phyloP scores from a whole-genome alignment of 2,797 vertebrate species.

The Emydoidea blandingii region DNA sequence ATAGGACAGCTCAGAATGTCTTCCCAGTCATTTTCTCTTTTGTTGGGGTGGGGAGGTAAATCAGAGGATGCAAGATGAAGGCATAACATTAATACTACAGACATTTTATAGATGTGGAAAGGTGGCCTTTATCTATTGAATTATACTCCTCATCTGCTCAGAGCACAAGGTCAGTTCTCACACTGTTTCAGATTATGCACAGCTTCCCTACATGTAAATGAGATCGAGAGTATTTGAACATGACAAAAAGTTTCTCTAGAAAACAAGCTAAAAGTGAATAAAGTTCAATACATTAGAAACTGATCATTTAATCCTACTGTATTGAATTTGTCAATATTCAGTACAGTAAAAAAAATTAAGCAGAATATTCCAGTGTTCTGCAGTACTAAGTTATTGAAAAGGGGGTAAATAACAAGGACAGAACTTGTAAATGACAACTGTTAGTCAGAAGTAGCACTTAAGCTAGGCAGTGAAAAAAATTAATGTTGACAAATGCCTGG shows the following conservation, averaged over 20 bases:
- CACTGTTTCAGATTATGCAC: background rate
- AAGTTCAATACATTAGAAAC: background rate
- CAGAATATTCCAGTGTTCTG: background rate
- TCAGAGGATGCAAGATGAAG: background rate
- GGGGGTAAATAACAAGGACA: background rate
- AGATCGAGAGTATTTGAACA: background rate
- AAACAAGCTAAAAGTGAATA: background rate
- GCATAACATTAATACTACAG: background rate
- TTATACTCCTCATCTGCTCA: background rate
- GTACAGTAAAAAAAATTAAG: background rate
- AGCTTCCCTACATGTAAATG: background rate
- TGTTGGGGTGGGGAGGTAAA: background rate
- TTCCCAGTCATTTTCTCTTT: background rate
- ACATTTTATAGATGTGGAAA: background rate
- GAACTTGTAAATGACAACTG: background rate
- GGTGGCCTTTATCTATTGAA: background rate
- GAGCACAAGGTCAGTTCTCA: background rate
- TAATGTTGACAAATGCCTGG: background rate
- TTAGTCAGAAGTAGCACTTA: background rate
- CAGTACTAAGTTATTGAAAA: background rate
- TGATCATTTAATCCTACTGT: background rate
- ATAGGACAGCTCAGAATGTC: background rate
- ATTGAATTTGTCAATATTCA: background rate
- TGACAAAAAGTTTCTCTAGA: background rate
- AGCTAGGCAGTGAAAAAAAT: background rate